These are phyloP conservation scores for Geotrupes spiniger DNA, from an alignment of 2,888 invertebrate genomes.

Conservation along the genomic window DNA sequence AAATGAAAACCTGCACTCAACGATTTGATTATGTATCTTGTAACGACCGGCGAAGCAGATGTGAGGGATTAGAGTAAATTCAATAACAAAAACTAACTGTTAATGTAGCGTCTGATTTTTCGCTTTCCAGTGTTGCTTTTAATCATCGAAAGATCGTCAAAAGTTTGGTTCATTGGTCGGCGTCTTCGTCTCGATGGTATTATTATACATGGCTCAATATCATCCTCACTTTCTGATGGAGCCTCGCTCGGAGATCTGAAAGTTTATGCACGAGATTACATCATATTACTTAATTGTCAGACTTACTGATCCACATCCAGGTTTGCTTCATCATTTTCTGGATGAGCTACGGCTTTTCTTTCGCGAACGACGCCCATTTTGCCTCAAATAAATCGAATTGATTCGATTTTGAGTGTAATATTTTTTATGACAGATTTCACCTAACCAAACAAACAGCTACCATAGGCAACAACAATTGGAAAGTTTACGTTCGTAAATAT, in stretches of 20 bases:
- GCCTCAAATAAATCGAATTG: not conserved
- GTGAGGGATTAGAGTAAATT: too few relatives aligned
- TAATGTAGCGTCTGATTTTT: slow-evolving; percentile 8
- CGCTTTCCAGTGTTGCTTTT: slow-evolving; percentile 12
- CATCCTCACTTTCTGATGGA: slow-evolving; percentile 3
- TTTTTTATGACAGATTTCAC: not conserved
- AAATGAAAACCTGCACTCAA: not conserved
- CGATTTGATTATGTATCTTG: not conserved
- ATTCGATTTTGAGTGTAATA: not conserved
- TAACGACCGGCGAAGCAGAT: too few relatives aligned
- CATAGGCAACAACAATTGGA: too few relatives aligned
- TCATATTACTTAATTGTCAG: not conserved
- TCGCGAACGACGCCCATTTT: slow-evolving; percentile 14
- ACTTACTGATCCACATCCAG: not conserved
- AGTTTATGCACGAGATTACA: not conserved
- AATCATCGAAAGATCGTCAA: not conserved
- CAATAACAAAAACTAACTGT: slow-evolving; percentile 6
- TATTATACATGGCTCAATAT: slow-evolving; percentile 1
- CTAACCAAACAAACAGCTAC: not conserved
- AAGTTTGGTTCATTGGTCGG: too few relatives aligned
- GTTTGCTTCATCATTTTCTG: slow-evolving; percentile 1
- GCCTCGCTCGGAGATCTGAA: not conserved
- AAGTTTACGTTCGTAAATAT: too few relatives aligned
- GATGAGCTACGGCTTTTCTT: slow-evolving; percentile 6
- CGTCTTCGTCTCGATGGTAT: slow-evolving; percentile 2